A percentile compares a stretch with the other conserved stretches of the same genome.
Evolutionary conservation across 2,797 vertebrate species (phyloP).

Genomic region (Parambassis ranga): DNA sequence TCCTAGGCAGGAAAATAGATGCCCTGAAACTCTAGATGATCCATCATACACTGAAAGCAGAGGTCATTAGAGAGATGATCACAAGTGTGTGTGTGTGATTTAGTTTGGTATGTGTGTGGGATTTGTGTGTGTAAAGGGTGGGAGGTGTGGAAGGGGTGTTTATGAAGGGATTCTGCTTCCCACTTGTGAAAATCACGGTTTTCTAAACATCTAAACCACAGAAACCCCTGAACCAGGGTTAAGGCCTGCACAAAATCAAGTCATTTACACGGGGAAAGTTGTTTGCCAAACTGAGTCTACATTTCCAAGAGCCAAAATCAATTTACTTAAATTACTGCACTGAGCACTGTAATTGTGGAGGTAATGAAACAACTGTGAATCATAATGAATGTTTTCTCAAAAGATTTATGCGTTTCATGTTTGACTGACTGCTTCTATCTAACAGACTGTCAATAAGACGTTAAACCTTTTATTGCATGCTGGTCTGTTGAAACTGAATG

Average conservation of each 20-base stretch:
- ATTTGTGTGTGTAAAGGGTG: background rate
- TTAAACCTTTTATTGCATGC: background rate
- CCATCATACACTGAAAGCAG: conserved; percentile 79
- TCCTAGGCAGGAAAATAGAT: conserved; percentile 77
- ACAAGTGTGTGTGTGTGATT: conserved; percentile 45
- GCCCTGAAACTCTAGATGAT: conserved; percentile 72
- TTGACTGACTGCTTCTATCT: conserved; percentile 23
- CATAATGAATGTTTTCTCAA: conserved; percentile 29
- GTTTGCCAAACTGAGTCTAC: conserved; percentile 9
- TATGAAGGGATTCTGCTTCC: conserved; percentile 32
- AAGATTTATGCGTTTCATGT: conserved; percentile 33
- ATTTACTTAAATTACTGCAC: conserved; percentile 27
- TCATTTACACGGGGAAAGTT: conserved; percentile 26
- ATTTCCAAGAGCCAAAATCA: conserved; percentile 20
- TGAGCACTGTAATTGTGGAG: conserved; percentile 24
- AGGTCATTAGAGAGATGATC: conserved; percentile 76
- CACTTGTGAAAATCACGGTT: conserved; percentile 10
- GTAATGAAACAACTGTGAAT: conserved; percentile 47
- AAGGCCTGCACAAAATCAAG: conserved; percentile 14
- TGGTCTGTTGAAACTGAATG: background rate
- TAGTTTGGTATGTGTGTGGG: conserved; percentile 4
- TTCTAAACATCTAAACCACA: conserved; percentile 23
- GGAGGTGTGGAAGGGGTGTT: background rate
- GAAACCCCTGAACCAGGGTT: conserved; percentile 8
- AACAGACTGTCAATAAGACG: background rate